Base-by-base conservation (phyloP, 2,113 vertebrate species). In the Corydoras maculifer region DNA sequence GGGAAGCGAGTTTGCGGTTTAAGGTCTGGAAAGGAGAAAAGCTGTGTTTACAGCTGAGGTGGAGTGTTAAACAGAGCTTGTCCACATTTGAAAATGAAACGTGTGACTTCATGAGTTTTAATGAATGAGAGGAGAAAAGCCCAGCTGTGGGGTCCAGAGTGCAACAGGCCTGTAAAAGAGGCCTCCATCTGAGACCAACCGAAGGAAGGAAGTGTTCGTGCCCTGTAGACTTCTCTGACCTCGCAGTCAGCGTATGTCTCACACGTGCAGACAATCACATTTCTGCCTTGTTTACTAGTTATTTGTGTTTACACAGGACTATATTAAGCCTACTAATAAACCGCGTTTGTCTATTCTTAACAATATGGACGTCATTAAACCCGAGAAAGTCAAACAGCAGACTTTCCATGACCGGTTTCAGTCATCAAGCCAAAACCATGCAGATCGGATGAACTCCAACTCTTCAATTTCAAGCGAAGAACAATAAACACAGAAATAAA, bases 111-210 rank as follows among this genome's bases (percentile, higher is more conserved):
- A 3, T 8, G 9, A 18, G 49, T 31, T 31, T 54, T 53, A 66
- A 54, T 31, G 25, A 54, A 53, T 30, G 29, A 53, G 64, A 30
- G 64, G 49, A 66, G 13, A 30, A 54, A 31, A 31, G 35, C 6
- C 50, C 64, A 66, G 64, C 64, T 66, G 64, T 31, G 64, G 25
- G 18, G 25, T 54, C 50, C 64, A 12, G 50, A 53, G 64, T 31
- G 25, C 8, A 65, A n/a, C 48, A 8, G 11, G 10, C 13, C 64
- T 8, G 9, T 31, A 30, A 30, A 31, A 51, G 48, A 50, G 48
- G 63, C 48, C 48, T 65, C 18, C 10, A 7, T 35, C 10, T 53
- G 51, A 53, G 51, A 53, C 10, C 5, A 10, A 53, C 2, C 9
- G 51, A 53, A 14, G 13, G 51, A 14, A 53, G 51, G 51, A 53